phyloP scores from a whole-genome alignment of 1,140 invertebrate species.

The Trichoplusia ni region DNA sequence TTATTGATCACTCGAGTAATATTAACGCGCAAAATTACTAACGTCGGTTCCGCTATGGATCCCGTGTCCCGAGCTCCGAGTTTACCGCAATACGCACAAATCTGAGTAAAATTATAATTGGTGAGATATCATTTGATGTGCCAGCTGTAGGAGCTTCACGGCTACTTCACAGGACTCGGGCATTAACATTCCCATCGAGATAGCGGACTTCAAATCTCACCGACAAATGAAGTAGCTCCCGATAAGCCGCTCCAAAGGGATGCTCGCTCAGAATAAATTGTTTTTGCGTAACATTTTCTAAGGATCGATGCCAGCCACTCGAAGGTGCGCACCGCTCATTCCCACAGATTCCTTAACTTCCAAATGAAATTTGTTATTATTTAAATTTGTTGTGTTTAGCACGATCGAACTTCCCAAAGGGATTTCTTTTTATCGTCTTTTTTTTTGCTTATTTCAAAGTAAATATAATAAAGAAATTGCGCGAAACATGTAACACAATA shows the following conservation, averaged over 20 bases:
- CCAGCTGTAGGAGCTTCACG: not conserved
- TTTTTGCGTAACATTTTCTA: constrained; percentile 28
- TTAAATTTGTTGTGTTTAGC: constrained; percentile 21
- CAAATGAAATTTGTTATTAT: constrained; percentile 20
- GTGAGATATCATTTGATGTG: constrained; percentile 21
- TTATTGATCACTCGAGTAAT: too few relatives aligned
- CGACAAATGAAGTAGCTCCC: constrained; percentile 25
- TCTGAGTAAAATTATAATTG: constrained; percentile 25
- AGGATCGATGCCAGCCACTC: constrained; percentile 15
- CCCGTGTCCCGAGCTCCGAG: too few relatives aligned
- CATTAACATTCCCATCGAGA: constrained; percentile 2
- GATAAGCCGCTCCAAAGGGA: constrained; percentile 16
- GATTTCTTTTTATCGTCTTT: constrained; percentile 5
- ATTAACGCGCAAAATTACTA: not conserved
- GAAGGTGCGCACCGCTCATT: constrained; percentile 12
- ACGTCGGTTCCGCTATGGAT: too few relatives aligned
- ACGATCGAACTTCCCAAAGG: not conserved
- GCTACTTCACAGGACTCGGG: not conserved
- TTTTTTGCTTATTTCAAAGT: too few relatives aligned
- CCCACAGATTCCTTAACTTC: constrained; percentile 9
- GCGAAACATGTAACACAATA: not conserved
- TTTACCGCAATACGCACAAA: not conserved
- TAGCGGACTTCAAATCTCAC: constrained; percentile 18
- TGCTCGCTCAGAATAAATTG: constrained; percentile 20
- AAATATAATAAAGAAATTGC: not conserved